Evolutionary conservation across 1,140 invertebrate genomes (phyloP).

Genomic region (Anoplolepis gracilipes): DNA sequence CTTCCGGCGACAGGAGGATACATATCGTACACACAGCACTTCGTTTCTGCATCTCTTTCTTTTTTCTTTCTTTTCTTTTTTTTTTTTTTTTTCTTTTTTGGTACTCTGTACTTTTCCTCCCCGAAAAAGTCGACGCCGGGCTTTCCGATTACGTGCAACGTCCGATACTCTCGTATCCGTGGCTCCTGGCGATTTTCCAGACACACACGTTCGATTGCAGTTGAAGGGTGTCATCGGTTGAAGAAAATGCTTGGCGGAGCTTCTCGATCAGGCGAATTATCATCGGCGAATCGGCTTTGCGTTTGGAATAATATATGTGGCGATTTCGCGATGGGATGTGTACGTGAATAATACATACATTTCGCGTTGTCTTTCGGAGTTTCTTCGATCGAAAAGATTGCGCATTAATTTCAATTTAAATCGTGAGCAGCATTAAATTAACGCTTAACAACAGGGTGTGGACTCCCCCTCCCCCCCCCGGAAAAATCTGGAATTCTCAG

Average conservation of each 20-base stretch:
- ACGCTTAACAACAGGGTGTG: too few species aligned
- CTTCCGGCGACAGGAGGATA: conserved; percentile 55
- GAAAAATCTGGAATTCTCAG: too few species aligned
- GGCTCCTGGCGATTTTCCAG: conserved; percentile 53
- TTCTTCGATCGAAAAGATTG: conserved; percentile 5
- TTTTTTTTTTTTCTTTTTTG: not conserved
- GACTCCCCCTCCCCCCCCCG: too few species aligned
- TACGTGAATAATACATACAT: not conserved
- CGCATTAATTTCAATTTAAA: not conserved
- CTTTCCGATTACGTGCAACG: conserved; percentile 21
- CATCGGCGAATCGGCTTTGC: conserved; percentile 1
- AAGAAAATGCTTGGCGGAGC: conserved; percentile 5
- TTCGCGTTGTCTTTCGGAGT: not conserved
- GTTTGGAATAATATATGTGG: too few species aligned
- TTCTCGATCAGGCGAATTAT: conserved; percentile 20
- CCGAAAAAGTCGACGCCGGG: conserved; percentile 14
- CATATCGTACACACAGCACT: conserved; percentile 4
- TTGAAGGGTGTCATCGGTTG: conserved; percentile 40
- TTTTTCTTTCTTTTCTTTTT: conserved; percentile 2
- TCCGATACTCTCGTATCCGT: conserved; percentile 29
- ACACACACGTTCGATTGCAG: conserved; percentile 36
- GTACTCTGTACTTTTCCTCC: not conserved
- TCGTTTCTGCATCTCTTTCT: conserved; percentile 38
- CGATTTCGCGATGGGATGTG: not conserved
- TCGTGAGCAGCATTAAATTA: not conserved